Conservation (phyloP, 2,888 invertebrate species). For the Tenthredo notha region DNA sequence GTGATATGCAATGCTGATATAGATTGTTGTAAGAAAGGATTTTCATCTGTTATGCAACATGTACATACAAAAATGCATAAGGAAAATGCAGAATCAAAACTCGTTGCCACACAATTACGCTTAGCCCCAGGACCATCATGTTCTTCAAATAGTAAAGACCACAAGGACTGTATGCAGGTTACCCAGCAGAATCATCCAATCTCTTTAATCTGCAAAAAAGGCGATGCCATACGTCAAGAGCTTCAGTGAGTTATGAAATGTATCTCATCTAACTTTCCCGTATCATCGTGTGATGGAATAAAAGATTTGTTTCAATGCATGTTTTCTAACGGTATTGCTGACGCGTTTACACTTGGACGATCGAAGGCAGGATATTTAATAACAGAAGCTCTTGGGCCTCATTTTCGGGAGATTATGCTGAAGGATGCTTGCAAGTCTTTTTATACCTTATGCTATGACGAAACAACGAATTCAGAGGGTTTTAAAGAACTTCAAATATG, state of each 20-base stretch:
- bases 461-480: background rate
- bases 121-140: background rate
- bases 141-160: background rate
- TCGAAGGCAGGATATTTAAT: background rate
- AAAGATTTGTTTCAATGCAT: background rate
- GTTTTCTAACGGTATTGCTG: conserved; percentile 16
- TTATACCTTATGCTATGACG: conserved; percentile 1
- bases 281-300: background rate
- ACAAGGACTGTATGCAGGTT: background rate
- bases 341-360: background rate
- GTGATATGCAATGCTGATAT: background rate
- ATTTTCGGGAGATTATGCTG: background rate
- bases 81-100: background rate
- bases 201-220: too few species aligned
- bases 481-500: conserved; percentile 5
- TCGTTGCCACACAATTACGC: background rate
- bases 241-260: conserved; percentile 23
- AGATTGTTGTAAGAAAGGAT: background rate
- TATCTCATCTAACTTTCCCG: background rate
- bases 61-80: background rate
- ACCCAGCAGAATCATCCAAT: too few species aligned
- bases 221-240: background rate
- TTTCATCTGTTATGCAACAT: background rate
- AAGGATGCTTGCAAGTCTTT: background rate
- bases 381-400: conserved; percentile 15